phyloP scores from a whole-genome alignment of 2,797 vertebrate species.

The Anguilla marmorata region DNA sequence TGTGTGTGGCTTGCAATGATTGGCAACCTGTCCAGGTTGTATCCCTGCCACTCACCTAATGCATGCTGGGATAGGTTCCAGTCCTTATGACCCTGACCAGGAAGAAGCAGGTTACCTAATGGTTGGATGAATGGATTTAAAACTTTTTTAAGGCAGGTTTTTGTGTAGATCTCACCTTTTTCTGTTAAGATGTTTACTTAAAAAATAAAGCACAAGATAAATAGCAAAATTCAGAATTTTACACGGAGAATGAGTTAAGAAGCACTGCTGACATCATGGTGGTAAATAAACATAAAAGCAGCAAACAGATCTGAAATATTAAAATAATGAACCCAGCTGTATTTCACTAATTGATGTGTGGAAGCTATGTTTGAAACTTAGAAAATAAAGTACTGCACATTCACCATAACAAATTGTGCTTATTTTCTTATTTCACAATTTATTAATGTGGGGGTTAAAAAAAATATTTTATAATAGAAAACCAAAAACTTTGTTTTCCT shows the following conservation, averaged over 20 bases:
- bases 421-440: background rate
- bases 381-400: background rate
- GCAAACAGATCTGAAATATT: background rate
- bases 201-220: background rate
- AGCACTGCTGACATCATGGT: background rate
- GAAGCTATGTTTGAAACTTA: background rate
- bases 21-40: too few species aligned
- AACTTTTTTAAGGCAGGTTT: background rate
- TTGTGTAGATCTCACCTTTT: background rate
- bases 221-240: background rate
- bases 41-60: too few species aligned
- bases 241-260: background rate
- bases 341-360: background rate
- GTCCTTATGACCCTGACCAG: too few species aligned
- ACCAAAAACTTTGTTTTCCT: background rate
- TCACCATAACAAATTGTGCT: background rate
- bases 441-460: background rate
- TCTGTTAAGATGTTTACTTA: background rate
- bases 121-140: background rate
- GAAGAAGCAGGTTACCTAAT: too few species aligned
- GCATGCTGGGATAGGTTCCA: too few species aligned
- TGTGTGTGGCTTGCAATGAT: too few species aligned
- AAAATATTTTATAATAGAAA: background rate
- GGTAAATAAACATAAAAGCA: background rate
- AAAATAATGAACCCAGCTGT: background rate